Percentiles rank a stretch among this genome's conserved stretches.
Evolutionary conservation across 2,113 vertebrate genomes (phyloP).

Genomic region (Ailurus styani): DNA sequence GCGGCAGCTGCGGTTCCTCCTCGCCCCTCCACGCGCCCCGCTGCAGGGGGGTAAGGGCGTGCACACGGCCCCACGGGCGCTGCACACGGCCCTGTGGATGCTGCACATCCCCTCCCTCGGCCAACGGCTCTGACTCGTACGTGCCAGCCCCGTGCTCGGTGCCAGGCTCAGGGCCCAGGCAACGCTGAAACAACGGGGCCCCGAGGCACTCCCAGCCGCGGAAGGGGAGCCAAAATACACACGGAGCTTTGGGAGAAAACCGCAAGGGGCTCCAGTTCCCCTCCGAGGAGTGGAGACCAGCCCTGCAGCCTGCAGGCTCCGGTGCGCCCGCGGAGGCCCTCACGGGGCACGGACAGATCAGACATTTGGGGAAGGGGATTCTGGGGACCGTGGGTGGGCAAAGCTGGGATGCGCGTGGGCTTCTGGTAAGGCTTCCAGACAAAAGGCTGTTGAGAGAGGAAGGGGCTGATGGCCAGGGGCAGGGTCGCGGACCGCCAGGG

Average conservation of each 20-base stretch:
- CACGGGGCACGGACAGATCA: neutral
- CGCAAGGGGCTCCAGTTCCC: neutral
- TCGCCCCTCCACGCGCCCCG: neutral
- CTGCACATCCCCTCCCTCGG: rapidly evolving
- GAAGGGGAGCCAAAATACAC: neutral
- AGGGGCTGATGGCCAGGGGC: neutral
- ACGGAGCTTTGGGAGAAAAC: neutral
- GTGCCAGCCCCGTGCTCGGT: rapidly evolving
- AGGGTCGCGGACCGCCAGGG: neutral
- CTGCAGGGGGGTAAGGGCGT: neutral
- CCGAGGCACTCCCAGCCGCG: neutral
- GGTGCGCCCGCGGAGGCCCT: no score
- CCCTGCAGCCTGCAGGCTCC: neutral
- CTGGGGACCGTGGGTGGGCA: neutral
- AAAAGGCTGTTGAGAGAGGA: neutral
- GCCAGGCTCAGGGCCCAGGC: no score
- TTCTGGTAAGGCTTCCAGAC: neutral
- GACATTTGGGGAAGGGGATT: neutral
- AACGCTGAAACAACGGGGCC: no score
- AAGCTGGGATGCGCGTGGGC: neutral
- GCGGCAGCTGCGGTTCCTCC: neutral
- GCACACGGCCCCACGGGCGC: rapidly evolving
- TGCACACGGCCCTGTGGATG: rapidly evolving
- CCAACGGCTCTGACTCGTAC: neutral
- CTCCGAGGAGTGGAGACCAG: neutral